Evolutionary conservation across 2,113 vertebrate species (phyloP).

Genomic region (Chlamydotis undulata): DNA sequence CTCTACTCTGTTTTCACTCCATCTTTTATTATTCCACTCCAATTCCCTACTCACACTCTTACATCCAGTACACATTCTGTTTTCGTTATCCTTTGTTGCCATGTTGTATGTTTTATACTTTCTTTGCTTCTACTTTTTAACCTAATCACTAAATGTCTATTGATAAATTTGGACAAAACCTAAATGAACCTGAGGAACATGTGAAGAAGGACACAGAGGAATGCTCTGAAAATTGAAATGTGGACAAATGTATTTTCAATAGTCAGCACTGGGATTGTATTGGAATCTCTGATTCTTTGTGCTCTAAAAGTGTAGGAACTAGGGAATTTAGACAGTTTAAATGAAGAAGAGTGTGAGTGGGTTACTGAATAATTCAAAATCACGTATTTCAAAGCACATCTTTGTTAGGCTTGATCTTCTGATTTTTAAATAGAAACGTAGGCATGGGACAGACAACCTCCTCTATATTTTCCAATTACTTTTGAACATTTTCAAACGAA

Average conservation of each 20-base stretch:
- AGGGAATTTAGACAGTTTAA: not conserved
- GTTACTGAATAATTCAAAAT: constrained; percentile 2
- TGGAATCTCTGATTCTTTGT: not conserved
- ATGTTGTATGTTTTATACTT: not conserved
- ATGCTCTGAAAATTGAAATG: not conserved
- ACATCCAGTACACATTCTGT: not conserved
- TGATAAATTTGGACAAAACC: not conserved
- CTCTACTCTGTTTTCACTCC: not conserved
- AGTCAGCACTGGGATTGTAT: not conserved
- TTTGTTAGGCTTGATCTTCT: not conserved
- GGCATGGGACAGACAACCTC: not conserved
- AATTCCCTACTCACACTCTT: not conserved
- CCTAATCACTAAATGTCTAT: not conserved
- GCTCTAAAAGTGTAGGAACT: not conserved
- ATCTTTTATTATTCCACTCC: not conserved
- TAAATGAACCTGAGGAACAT: not conserved
- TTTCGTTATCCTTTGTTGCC: not conserved
- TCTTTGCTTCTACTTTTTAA: not conserved
- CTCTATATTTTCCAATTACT: not conserved
- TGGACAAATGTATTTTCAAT: not conserved
- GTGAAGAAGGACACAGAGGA: not conserved
- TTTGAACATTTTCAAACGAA: not conserved
- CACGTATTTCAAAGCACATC: not conserved
- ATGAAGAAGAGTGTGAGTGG: not conserved
- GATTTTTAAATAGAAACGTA: not conserved